Evolutionary conservation across 2,113 vertebrate genomes (phyloP), one percentile per base, ranked within the genome.

Genomic region (Equus przewalskii): DNA sequence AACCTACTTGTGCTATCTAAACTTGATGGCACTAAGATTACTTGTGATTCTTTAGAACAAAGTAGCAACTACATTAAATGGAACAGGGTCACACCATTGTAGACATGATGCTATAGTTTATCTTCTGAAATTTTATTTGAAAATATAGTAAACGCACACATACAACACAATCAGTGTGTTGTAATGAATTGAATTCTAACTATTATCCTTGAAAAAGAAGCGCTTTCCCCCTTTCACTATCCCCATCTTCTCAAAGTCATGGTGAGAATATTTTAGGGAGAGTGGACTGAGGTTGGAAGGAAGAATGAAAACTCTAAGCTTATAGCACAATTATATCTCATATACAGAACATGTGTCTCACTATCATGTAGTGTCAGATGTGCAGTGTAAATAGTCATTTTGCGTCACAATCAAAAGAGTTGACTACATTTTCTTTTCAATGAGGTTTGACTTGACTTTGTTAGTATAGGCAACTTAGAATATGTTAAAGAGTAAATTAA

Each of bases 271-370:
- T 65, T 96, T 73, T 56, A 41, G 28, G 19, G 41, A 81, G 46
- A 81, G 84, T 75, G 26, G 28, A 26, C 30, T 10, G 28, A 56
- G 60, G 46, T 64, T 54, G 18, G 46, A 73, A 81, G 2, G 11
- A 96, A 11, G 26, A 82, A 96, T 16, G 76, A 76, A 83, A 88
- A 88, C 24, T 36, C 8, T 83, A 70, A 76, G 54, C 51, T 67
- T 54, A 70, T 16, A 56, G 21, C 41, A 62, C 26, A 69, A 30
- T 46, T 36, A 56, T 19, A 60, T 33, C 49, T 69, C 33, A 60
- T 26, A 60, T 2, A 67, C 7, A 76, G 26, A 11, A 41, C 14
- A n/a, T 24, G 2, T 46, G 46, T 46, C 28, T 30, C 58, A 56
- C 3, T 12, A 21, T 65, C 54, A 88, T 16, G 24, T 24, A 58